These are phyloP conservation scores for Scolopax mira DNA, from an alignment of 2,113 vertebrate genomes.

Conservation along the genomic window DNA sequence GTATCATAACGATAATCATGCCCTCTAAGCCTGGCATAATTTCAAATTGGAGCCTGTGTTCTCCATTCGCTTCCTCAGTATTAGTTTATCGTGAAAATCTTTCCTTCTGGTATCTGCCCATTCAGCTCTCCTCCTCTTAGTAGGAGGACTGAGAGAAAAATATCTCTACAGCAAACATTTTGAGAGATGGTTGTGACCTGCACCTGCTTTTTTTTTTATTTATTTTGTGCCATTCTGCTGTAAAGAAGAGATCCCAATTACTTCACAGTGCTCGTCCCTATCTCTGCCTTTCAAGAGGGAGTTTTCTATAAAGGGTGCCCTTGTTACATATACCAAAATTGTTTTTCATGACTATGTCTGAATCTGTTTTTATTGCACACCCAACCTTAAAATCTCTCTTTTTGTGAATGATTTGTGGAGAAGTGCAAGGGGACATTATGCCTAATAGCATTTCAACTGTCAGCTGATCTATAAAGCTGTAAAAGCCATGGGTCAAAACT, in stretches of 20 bases:
- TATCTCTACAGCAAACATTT: not conserved
- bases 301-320: not conserved
- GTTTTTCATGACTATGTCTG: not conserved
- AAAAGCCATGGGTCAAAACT: not conserved
- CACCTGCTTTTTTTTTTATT: not conserved
- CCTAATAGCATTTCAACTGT: not conserved
- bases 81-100: not conserved
- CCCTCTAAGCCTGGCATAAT: not conserved
- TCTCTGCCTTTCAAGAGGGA: not conserved
- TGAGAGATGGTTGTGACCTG: not conserved
- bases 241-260: not conserved
- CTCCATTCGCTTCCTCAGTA: not conserved
- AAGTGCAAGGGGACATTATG: not conserved
- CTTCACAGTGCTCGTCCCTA: not conserved
- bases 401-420: not conserved
- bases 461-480: not conserved
- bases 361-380: not conserved
- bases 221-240: not conserved
- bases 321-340: not conserved
- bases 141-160: not conserved
- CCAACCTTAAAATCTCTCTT: not conserved
- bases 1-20: not conserved
- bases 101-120: not conserved
- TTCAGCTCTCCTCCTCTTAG: not conserved
- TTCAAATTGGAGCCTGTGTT: not conserved